Evolutionary conservation across 2,888 invertebrate genomes (phyloP).

Genomic region (Catocala fraxini): DNA sequence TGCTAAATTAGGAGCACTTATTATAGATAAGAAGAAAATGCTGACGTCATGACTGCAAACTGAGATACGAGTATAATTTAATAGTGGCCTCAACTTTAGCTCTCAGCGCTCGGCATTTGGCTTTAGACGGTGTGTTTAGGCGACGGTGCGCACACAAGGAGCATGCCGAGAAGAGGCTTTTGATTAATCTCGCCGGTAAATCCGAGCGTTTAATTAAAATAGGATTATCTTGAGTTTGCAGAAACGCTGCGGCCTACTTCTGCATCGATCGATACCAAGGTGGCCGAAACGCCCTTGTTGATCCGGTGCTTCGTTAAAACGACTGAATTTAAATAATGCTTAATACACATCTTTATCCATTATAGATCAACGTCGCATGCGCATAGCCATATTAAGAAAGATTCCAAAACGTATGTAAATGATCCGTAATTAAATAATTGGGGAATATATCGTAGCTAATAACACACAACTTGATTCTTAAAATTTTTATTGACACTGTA

Average conservation of each 20-base stretch:
- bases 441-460: no score
- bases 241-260: conserved; percentile 47
- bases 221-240: conserved; percentile 74
- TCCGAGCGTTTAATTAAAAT: conserved; percentile 79
- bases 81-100: not conserved
- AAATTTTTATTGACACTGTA: no score
- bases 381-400: no score
- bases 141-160: conserved; percentile 23
- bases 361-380: no score
- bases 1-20: conserved; percentile 4
- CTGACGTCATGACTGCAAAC: not conserved
- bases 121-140: not conserved
- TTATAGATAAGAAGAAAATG: conserved; percentile 1
- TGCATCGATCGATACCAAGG: conserved; percentile 34
- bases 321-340: no score
- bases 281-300: not conserved
- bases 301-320: no score
- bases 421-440: no score
- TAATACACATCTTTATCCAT: no score
- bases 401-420: no score
- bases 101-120: conserved; percentile 1
- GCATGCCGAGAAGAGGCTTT: conserved; percentile 55
- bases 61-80: not conserved
- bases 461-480: no score
- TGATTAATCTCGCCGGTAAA: conserved; percentile 73